Percentiles rank a stretch among this genome's conserved stretches.
phyloP scores from a whole-genome alignment of 2,113 vertebrate genomes.

The Neofelis nebulosa region DNA sequence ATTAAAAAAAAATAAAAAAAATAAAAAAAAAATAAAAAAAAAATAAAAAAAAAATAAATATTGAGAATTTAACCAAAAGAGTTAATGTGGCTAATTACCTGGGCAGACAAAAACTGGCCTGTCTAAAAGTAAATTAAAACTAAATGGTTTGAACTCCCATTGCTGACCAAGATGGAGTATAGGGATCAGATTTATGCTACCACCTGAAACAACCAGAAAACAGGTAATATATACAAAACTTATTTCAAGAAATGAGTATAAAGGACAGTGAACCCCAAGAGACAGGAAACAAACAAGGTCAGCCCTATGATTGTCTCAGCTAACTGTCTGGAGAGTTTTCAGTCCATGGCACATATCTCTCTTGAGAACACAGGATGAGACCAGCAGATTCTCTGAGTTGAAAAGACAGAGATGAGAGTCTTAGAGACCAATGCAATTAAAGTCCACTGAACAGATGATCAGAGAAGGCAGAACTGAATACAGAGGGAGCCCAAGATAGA shows the following conservation, averaged over 20 bases:
- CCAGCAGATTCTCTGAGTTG: not conserved
- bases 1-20: no score
- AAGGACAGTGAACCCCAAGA: not conserved
- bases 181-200: not conserved
- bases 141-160: not conserved
- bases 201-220: not conserved
- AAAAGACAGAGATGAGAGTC: not conserved
- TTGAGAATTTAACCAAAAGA: not conserved
- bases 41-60: no score
- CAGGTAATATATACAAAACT: not conserved
- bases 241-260: not conserved
- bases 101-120: not conserved
- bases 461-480: not conserved
- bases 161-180: not conserved
- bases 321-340: not conserved
- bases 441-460: not conserved
- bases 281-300: not conserved
- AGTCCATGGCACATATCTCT: not conserved
- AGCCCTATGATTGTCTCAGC: not conserved
- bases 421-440: not conserved
- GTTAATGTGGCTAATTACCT: not conserved
- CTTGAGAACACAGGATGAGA: not conserved
- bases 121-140: not conserved
- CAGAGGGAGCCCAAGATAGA: not conserved
- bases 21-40: no score